Evolutionary conservation across 2,797 vertebrate genomes (phyloP).

Genomic region (Gila robusta): DNA sequence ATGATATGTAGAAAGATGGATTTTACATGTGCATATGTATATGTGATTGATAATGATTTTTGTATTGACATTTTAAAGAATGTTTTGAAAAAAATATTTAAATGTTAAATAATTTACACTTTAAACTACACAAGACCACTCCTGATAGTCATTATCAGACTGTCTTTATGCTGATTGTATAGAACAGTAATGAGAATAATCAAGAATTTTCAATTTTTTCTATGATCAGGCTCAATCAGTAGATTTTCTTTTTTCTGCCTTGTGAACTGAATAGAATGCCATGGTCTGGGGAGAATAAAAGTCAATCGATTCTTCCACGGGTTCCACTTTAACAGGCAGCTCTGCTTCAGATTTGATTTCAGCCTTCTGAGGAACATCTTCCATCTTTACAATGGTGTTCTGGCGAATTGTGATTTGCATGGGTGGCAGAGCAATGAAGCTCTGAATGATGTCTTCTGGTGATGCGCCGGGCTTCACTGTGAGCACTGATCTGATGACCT

Average conservation of each 20-base stretch:
- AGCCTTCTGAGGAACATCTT: conserved; percentile 7
- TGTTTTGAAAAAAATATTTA: no score
- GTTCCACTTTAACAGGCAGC: background rate
- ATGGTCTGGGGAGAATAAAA: conserved; percentile 10
- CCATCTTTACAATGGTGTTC: conserved; percentile 4
- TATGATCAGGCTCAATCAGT: background rate
- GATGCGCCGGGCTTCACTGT: background rate
- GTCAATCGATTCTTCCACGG: background rate
- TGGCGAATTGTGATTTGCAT: conserved; percentile 3
- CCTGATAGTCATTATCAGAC: background rate
- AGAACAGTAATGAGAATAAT: background rate
- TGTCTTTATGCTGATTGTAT: background rate
- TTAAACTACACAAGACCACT: background rate
- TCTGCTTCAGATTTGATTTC: background rate
- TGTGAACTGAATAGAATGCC: background rate
- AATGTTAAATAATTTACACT: background rate
- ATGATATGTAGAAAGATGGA: background rate
- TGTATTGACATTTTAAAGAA: no score
- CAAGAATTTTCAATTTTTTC: background rate
- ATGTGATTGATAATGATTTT: no score
- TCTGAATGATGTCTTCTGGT: conserved; percentile 3
- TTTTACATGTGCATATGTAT: no score
- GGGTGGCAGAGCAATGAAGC: background rate
- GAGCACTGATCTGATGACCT: conserved; percentile 28
- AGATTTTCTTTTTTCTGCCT: background rate